A percentile compares a stretch with the other conserved stretches of the same genome.
Evolutionary conservation across 2,797 vertebrate species (phyloP).

Genomic region (Limosa lapponica): DNA sequence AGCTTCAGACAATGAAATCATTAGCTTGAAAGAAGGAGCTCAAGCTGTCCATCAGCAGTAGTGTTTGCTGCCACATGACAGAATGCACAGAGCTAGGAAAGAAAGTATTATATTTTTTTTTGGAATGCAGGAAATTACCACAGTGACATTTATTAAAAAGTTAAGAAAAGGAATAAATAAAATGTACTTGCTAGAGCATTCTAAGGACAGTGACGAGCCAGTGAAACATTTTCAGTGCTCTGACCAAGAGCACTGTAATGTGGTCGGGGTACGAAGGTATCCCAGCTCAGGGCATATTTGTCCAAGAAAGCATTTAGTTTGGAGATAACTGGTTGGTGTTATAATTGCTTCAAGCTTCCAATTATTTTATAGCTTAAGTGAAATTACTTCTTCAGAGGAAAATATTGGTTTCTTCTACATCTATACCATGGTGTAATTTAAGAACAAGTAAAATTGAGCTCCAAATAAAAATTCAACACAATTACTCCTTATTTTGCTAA

Average conservation of each 20-base stretch:
- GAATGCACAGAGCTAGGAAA: not conserved
- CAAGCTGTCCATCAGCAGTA: not conserved
- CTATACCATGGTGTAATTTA: not conserved
- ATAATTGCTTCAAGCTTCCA: not conserved
- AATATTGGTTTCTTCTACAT: not conserved
- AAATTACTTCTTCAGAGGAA: not conserved
- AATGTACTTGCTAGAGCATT: not conserved
- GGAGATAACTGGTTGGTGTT: not conserved
- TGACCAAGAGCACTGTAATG: not conserved
- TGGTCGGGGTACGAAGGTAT: not conserved
- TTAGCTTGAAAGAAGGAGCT: not conserved
- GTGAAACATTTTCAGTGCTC: not conserved
- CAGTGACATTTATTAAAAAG: not conserved
- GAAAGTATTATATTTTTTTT: not conserved
- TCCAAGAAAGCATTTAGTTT: not conserved
- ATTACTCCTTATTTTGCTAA: not conserved
- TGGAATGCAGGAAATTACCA: not conserved
- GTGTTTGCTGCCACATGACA: not conserved
- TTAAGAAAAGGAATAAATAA: not conserved
- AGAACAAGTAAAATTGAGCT: not conserved
- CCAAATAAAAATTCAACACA: not conserved
- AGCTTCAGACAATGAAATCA: slow-evolving; percentile 35
- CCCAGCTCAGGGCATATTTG: not conserved
- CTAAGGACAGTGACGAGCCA: not conserved
- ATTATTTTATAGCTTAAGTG: not conserved